These are phyloP conservation scores for Sorex maritimensis DNA, from an alignment of 2,797 vertebrate species.

Conservation along the genomic window DNA sequence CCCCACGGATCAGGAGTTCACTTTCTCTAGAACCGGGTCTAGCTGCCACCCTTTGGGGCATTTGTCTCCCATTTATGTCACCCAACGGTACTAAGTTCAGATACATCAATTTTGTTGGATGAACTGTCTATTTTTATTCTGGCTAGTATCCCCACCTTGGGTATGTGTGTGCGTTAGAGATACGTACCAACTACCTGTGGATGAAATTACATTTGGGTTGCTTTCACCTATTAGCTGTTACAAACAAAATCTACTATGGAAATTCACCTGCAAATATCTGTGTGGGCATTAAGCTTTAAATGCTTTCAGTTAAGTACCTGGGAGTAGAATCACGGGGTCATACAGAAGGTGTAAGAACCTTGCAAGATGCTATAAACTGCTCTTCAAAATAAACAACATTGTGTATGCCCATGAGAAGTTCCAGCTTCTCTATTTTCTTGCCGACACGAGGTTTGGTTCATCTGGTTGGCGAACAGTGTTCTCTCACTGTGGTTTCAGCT, in stretches of 20 bases:
- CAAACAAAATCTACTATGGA: slow-evolving; percentile 38
- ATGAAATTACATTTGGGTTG: not conserved
- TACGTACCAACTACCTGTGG: not conserved
- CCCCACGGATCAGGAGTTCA: slow-evolving; percentile 47
- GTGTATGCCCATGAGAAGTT: slow-evolving; percentile 42
- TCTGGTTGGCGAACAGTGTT: not conserved
- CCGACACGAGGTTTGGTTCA: slow-evolving; percentile 27
- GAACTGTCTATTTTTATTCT: not conserved
- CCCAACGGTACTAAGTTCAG: slow-evolving; percentile 45
- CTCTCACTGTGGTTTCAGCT: slow-evolving; percentile 53
- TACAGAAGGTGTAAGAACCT: slow-evolving; percentile 10
- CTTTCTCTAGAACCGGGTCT: slow-evolving; percentile 55
- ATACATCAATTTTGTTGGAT: not conserved
- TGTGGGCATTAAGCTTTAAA: slow-evolving; percentile 32
- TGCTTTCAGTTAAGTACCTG: slow-evolving; percentile 35
- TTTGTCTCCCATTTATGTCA: slow-evolving; percentile 51
- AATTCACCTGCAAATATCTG: slow-evolving; percentile 33
- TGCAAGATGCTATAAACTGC: slow-evolving; percentile 18
- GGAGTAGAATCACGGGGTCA: not conserved
- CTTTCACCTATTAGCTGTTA: not conserved
- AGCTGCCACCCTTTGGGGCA: slow-evolving; percentile 26
- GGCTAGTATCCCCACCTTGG: not conserved
- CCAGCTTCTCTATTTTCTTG: slow-evolving; percentile 54
- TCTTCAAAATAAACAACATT: slow-evolving; percentile 4
- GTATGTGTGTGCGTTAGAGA: not conserved